phyloP scores from a whole-genome alignment of 2,888 invertebrate genomes.

The Drosophila falleni region DNA sequence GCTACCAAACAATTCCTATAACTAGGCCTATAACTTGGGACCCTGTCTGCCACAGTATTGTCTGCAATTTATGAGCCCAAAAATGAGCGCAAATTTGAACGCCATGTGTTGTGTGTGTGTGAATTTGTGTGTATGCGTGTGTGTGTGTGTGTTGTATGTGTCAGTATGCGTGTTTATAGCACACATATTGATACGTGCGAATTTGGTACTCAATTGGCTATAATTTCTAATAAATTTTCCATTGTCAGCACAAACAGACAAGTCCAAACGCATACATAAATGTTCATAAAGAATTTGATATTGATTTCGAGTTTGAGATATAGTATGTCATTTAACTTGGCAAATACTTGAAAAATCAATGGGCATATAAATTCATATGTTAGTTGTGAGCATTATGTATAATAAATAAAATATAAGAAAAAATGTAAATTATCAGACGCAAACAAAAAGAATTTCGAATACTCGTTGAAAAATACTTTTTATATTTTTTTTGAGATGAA shows the following conservation, averaged over 20 bases:
- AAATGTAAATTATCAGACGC: neutral
- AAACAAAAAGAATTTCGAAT: neutral
- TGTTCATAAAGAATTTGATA: neutral
- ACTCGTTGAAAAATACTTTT: neutral
- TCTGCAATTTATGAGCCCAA: conserved; percentile 70
- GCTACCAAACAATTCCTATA: conserved; percentile 27
- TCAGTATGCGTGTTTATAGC: conserved; percentile 26
- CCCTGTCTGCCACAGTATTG: conserved; percentile 45
- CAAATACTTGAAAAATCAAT: neutral
- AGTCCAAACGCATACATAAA: neutral
- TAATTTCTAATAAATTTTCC: conserved; percentile 58
- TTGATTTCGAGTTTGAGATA: conserved; percentile 5
- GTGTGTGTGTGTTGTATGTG: conserved; percentile 25
- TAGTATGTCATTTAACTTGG: neutral
- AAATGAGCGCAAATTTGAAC: conserved; percentile 65
- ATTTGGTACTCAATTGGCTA: conserved; percentile 63
- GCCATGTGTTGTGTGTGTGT: conserved; percentile 9
- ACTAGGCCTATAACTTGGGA: conserved; percentile 23
- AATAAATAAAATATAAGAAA: neutral
- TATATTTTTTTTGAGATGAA: too few relatives aligned
- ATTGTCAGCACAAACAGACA: conserved; percentile 47
- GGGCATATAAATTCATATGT: neutral
- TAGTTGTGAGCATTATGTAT: neutral
- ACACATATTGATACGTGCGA: conserved; percentile 29
- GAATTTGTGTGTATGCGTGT: conserved; percentile 23